These are phyloP conservation scores for Apamea epomidion DNA, from an alignment of 2,888 invertebrate genomes.

Conservation along the genomic window DNA sequence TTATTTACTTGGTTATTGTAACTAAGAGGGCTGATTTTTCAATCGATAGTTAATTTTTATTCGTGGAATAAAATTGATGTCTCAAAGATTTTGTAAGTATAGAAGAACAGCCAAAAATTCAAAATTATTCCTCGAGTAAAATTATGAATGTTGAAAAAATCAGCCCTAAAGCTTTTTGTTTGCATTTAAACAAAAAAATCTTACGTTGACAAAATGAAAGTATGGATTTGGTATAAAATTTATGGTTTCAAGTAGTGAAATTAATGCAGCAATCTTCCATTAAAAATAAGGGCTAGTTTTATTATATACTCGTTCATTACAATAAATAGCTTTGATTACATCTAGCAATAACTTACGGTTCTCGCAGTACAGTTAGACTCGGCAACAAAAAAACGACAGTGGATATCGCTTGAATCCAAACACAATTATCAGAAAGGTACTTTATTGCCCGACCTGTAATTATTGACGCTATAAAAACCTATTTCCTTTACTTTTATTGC, in stretches of 20 bases:
- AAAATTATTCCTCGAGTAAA: too few relatives aligned
- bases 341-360: not conserved
- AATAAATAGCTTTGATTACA: not conserved
- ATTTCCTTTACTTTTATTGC: slow-evolving; percentile 56
- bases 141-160: too few relatives aligned
- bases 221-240: not conserved
- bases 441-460: slow-evolving; percentile 43
- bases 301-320: too few relatives aligned
- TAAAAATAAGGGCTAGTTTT: not conserved
- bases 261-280: not conserved
- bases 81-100: too few relatives aligned
- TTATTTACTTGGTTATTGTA: too few relatives aligned
- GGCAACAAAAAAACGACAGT: not conserved
- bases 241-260: not conserved
- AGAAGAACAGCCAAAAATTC: too few relatives aligned
- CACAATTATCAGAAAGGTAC: slow-evolving; percentile 38
- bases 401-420: slow-evolving; percentile 16
- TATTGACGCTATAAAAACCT: slow-evolving; percentile 54
- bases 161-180: too few relatives aligned
- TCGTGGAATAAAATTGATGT: too few relatives aligned
- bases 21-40: too few relatives aligned
- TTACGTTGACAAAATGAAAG: too few relatives aligned
- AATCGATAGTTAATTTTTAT: too few relatives aligned
- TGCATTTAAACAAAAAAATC: too few relatives aligned
- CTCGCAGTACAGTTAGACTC: not conserved